These are phyloP conservation scores for Chromoteleia sp. DNA, from an alignment of 2,888 invertebrate genomes.

Conservation along the genomic window DNA sequence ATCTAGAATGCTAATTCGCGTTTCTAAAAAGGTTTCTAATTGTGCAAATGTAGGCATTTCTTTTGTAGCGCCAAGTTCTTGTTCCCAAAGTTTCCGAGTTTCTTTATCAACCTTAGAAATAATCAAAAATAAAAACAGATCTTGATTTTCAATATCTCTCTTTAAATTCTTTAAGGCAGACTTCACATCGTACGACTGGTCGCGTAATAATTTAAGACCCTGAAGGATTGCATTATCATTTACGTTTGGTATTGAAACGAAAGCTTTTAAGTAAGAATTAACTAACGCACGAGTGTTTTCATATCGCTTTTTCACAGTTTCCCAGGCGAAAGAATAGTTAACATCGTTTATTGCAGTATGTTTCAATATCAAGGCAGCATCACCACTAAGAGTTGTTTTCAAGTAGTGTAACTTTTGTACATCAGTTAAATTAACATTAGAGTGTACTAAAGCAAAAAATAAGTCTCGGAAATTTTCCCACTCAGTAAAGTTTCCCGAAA, in stretches of 20 bases:
- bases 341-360: neutral
- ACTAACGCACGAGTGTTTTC: slow-evolving; percentile 14
- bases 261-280: slow-evolving; percentile 4
- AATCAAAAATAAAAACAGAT: slow-evolving; percentile 28
- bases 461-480: slow-evolving; percentile 24
- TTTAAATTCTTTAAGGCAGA: slow-evolving; percentile 1
- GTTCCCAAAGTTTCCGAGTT: slow-evolving; percentile 20
- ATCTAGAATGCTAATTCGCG: neutral
- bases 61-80: slow-evolving; percentile 4
- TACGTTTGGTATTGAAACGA: slow-evolving; percentile 12
- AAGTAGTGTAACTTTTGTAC: slow-evolving; percentile 25
- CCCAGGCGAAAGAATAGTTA: neutral
- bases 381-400: no score
- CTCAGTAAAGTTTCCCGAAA: slow-evolving; percentile 18
- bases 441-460: neutral
- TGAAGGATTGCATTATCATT: slow-evolving; percentile 6
- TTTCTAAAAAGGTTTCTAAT: slow-evolving; percentile 9
- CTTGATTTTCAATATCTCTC: slow-evolving; percentile 6
- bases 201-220: neutral
- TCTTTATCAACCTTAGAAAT: slow-evolving; percentile 13
- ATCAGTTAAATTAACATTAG: neutral
- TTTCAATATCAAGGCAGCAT: slow-evolving; percentile 8
- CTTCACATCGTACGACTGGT: slow-evolving; percentile 10
- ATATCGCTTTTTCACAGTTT: slow-evolving; percentile 9
- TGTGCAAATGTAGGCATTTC: slow-evolving; percentile 12